Evolutionary conservation across 2,797 vertebrate species (phyloP).

Genomic region (Tragelaphus eurycerus): DNA sequence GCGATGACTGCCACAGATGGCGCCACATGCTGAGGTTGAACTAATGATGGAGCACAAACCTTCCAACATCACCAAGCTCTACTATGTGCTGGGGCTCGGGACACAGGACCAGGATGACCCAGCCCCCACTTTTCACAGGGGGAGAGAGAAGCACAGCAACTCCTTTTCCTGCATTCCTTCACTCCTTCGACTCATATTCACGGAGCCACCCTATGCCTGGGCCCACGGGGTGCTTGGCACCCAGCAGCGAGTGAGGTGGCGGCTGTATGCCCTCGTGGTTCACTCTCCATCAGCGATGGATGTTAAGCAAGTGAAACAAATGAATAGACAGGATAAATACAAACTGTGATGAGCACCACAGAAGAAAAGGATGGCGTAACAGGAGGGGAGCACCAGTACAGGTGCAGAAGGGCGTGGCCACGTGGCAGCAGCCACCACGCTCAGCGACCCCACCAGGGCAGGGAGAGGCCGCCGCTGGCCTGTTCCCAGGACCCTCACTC

Average conservation of each 20-base stretch:
- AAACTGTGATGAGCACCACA: fast-evolving
- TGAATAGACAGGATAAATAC: not conserved
- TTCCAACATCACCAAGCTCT: not conserved
- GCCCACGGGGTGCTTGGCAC: fast-evolving
- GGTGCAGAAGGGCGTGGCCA: fast-evolving
- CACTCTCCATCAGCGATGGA: fast-evolving
- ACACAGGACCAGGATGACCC: not conserved
- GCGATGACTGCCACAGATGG: fast-evolving
- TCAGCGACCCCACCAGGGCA: fast-evolving
- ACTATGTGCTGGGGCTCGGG: not conserved
- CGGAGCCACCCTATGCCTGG: fast-evolving
- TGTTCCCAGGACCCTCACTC: not conserved
- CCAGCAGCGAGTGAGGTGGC: fast-evolving
- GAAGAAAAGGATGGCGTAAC: too few relatives aligned
- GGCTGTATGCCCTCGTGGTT: fast-evolving
- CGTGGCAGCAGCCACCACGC: fast-evolving
- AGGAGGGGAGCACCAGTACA: not conserved
- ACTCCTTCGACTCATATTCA: not conserved
- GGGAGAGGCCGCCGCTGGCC: fast-evolving
- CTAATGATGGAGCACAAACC: too few relatives aligned
- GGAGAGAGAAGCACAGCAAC: not conserved
- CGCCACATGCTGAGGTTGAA: fast-evolving
- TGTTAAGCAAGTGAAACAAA: not conserved
- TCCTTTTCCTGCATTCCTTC: fast-evolving
- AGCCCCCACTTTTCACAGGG: not conserved